Evolutionary conservation across 2,113 vertebrate genomes (phyloP).

Genomic region (Acinonyx jubatus): DNA sequence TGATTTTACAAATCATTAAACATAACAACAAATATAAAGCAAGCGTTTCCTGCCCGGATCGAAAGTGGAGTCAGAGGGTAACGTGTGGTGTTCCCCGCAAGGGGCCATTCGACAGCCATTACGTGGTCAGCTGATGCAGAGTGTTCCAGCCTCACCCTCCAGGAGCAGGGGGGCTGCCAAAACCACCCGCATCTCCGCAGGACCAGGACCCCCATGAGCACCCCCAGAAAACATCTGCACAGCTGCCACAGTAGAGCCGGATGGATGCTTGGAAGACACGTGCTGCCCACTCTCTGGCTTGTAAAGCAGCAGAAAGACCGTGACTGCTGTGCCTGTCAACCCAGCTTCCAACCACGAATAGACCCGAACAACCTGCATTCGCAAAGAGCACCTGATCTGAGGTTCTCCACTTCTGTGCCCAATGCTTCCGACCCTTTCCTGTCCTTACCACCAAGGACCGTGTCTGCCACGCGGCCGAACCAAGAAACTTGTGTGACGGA

Average conservation of each 20-base stretch:
- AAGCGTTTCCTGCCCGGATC: constrained; percentile 65
- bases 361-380: too few relatives aligned
- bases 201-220: constrained; percentile 30
- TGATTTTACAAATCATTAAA: constrained; percentile 84
- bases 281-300: neutral
- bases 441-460: neutral
- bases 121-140: neutral
- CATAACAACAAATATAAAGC: constrained; percentile 78
- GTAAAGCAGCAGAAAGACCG: neutral
- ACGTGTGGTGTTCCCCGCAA: constrained; percentile 31
- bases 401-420: too few relatives aligned
- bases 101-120: constrained; percentile 50
- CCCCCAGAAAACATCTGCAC: constrained; percentile 19
- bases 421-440: neutral
- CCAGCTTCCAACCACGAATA: neutral
- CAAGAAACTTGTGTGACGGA: neutral
- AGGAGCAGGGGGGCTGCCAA: constrained; percentile 11
- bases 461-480: neutral
- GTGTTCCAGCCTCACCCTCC: constrained; percentile 45
- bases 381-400: too few relatives aligned
- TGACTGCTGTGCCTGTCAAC: neutral
- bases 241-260: neutral
- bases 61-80: constrained; percentile 54
- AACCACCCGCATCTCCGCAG: constrained; percentile 53
- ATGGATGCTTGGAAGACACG: neutral